Conservation (phyloP, 2,888 invertebrate species). For the Notodonta ziczac region DNA sequence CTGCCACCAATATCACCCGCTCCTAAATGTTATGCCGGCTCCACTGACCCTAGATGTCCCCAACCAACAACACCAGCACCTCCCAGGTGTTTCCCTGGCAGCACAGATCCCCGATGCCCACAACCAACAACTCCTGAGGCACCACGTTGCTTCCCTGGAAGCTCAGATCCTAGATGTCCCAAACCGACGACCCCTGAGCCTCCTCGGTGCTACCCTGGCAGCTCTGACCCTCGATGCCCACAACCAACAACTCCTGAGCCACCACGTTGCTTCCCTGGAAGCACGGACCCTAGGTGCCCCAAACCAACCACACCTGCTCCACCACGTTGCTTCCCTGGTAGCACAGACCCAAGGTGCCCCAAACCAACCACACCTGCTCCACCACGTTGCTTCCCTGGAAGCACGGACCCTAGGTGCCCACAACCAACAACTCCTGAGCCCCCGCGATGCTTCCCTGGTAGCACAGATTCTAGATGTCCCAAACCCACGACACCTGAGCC, state of each 20-base stretch:
- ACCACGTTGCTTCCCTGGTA: constrained; percentile 35
- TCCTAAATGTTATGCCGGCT: constrained; percentile 8
- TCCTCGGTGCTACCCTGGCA: constrained; percentile 51
- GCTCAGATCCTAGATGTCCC: constrained; percentile 14
- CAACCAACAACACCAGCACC: constrained; percentile 32
- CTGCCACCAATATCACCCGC: constrained; percentile 27
- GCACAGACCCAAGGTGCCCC: constrained; percentile 45
- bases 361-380: constrained; percentile 41
- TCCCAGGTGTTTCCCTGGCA: constrained; percentile 41
- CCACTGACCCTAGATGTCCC: constrained; percentile 47
- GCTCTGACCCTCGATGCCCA: constrained; percentile 41
- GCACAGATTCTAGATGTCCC: constrained; percentile 42
- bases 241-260: constrained; percentile 43
- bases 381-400: constrained; percentile 38
- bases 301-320: constrained; percentile 35
- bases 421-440: constrained; percentile 35
- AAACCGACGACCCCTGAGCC: constrained; percentile 26
- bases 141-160: constrained; percentile 14
- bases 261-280: constrained; percentile 37
- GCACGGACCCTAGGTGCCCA: constrained; percentile 48
- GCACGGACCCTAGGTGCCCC: constrained; percentile 41
- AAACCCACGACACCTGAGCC: constrained; percentile 50
- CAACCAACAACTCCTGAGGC: constrained; percentile 47
- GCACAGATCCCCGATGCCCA: constrained; percentile 37
- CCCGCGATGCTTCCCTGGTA: constrained; percentile 43